These are phyloP conservation scores for Aphis craccivora DNA, from an alignment of 1,140 invertebrate species.

Conservation along the genomic window DNA sequence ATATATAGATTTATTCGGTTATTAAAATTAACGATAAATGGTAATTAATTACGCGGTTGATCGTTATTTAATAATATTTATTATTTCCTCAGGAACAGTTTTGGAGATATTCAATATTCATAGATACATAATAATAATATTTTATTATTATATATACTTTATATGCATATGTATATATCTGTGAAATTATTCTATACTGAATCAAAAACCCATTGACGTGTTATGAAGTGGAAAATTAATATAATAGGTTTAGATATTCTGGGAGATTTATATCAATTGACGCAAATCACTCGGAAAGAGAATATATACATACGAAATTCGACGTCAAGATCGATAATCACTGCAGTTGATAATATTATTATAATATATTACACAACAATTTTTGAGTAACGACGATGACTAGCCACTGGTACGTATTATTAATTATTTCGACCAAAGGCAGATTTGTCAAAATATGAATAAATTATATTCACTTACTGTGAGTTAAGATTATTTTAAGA, in stretches of 20 bases:
- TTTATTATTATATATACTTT: neutral
- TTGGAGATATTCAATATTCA: neutral
- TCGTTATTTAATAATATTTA: neutral
- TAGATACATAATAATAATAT: neutral
- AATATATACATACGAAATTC: neutral
- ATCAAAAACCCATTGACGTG: neutral
- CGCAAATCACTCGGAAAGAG: neutral
- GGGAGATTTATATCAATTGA: neutral
- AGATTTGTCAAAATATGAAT: neutral
- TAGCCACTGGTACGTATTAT: neutral
- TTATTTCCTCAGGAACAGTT: neutral
- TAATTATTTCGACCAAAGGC: neutral
- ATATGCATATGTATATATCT: neutral
- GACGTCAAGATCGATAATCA: neutral
- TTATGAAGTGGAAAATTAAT: slow-evolving; percentile 19
- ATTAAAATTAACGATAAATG: neutral
- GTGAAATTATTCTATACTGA: neutral
- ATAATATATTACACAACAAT: neutral
- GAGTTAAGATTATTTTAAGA: too few relatives aligned
- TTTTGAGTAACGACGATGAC: neutral
- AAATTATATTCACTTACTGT: neutral
- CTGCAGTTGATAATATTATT: neutral
- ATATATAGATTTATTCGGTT: neutral
- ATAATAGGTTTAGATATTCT: neutral
- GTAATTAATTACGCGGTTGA: neutral